Evolutionary conservation across 2,113 vertebrate species (phyloP), one percentile per base, ranked within the genome.

Genomic region (Brachyhypopomus gauderio): DNA sequence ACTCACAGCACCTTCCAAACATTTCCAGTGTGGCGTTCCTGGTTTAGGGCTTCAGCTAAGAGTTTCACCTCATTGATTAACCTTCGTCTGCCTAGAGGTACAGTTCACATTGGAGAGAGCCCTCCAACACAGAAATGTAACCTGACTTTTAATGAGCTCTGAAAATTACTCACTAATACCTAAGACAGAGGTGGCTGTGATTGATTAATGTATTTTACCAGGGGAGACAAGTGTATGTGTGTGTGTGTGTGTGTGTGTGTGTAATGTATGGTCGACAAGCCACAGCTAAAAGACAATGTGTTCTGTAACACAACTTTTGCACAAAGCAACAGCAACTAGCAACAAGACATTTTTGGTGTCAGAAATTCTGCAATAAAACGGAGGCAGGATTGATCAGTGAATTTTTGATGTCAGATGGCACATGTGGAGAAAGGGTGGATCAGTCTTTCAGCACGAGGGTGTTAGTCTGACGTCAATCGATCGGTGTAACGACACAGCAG

Each of bases 61-160:
- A 88, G 84, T 91, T 90, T 89, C 83, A 86, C 84, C 87, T 85
- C 75, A 84, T 85, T 91, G 88, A 89, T 91, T 89, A 91, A 89
- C 87, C 89, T 88, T 79, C 78, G 82, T 67, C 82, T 55, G 87
- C 90, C 90, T 83, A 64, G 1, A 88, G 91, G 87, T 86, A 85
- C 66, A 87, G 85, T 80, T 91, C 89, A 89, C 87, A 89, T 89
- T 89, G 88, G 75, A 87, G 73, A 52, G 45, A 52, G 45, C 45
- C 45, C 45, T 52, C 45, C 45, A 80, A 84, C 23, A 79, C 87
- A 63, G 77, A 81, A 84, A 88, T 83, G 76, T 79, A 79, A 86
- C 75, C 63, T 84, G 78, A 70, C 79, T 69, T 87, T 86, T 90
- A 91, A 91, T 91, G 88, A 92, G 88, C 81, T 90, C 77, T 84